Percentiles rank a stretch among this genome's conserved stretches.
These are phyloP conservation scores for Muschampia plurimacula DNA, from an alignment of 2,888 invertebrate species.

Conservation along the genomic window DNA sequence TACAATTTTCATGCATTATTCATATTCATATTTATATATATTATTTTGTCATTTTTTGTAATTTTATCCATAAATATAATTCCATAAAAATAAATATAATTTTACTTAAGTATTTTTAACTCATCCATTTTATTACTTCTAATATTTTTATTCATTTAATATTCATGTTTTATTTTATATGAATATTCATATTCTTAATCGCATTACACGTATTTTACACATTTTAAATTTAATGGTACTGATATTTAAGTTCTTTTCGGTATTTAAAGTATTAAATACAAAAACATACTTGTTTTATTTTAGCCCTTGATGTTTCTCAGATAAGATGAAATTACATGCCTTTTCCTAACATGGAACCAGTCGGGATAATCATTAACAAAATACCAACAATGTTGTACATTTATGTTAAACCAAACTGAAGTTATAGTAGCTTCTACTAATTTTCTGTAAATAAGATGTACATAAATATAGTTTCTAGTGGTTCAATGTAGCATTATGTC, in stretches of 20 bases:
- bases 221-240: no score
- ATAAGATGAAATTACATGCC: constrained; percentile 33
- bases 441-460: constrained; percentile 20
- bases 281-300: not conserved
- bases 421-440: constrained; percentile 27
- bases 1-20: no score
- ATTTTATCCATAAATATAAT: no score
- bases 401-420: constrained; percentile 35
- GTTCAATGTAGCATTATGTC: constrained; percentile 34
- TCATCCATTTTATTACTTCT: no score
- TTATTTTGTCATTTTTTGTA: no score
- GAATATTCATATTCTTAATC: no score
- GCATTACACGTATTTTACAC: no score
- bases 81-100: no score
- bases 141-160: no score
- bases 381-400: not conserved
- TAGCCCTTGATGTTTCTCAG: not conserved
- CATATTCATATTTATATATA: no score
- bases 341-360: not conserved
- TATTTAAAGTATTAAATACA: not conserved
- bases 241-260: not conserved
- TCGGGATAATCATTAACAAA: not conserved
- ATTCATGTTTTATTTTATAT: no score
- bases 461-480: constrained; percentile 11
- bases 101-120: no score